These are phyloP conservation scores for Suricata suricatta DNA, from an alignment of 2,113 vertebrate species.

Conservation along the genomic window DNA sequence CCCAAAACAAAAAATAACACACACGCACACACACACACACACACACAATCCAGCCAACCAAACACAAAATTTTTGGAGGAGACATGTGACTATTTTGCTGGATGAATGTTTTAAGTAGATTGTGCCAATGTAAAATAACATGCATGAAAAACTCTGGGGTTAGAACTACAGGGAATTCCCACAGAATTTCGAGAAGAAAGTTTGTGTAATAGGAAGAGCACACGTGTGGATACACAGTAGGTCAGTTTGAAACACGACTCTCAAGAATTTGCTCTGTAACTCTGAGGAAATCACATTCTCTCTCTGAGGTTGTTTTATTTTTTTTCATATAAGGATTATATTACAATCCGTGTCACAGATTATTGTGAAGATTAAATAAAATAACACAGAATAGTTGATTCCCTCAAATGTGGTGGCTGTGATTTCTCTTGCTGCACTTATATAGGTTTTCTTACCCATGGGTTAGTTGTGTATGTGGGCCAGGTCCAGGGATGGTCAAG, in stretches of 20 bases:
- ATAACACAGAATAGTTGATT: not conserved
- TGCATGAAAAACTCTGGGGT: not conserved
- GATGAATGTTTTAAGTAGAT: not conserved
- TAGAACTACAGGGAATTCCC: not conserved
- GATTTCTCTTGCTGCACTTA: not conserved
- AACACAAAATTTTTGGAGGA: constrained; percentile 15
- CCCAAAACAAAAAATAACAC: too few species aligned
- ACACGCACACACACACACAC: too few species aligned
- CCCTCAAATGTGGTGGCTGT: not conserved
- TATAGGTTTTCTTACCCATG: not conserved
- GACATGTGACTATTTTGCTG: not conserved
- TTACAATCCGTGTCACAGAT: not conserved
- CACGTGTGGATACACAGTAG: not conserved
- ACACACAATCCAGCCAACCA: not conserved
- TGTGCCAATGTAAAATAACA: not conserved
- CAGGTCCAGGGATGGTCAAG: not conserved
- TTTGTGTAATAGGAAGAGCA: not conserved
- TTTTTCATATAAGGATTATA: not conserved
- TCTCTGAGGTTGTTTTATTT: not conserved
- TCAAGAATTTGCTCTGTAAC: not conserved
- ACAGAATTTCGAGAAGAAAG: not conserved
- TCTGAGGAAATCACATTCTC: not conserved
- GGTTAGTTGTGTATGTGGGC: not conserved
- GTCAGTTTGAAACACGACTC: not conserved
- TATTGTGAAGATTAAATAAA: constrained; percentile 38